Base-by-base conservation (phyloP, 2,888 invertebrate genomes). In the Cosmia pyralina region DNA sequence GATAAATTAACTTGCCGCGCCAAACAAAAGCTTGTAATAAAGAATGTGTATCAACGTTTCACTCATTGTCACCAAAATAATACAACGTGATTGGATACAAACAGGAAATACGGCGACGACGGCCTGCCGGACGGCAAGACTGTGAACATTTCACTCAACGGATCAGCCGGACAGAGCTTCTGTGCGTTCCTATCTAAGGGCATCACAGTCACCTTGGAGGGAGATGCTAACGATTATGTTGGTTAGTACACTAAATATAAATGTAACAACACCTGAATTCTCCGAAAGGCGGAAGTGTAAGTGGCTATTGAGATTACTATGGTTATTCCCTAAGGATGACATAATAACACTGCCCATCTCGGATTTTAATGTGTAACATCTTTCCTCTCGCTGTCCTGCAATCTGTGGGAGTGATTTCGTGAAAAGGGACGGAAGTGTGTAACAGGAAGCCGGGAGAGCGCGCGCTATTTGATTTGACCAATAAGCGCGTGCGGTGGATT, bases 151-250 rank as follows among this genome's bases (percentile, higher is more conserved):
- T 97, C 97, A 55, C 96, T 99, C 83, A 97, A 96, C 62, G 99
- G 99, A 22, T 99, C 99, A 4, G 99, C 99, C 15, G 99, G 99
- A 17, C 99, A 99, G 96, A 99, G 99, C 91, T 99, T 99, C 96
- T 99, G 99, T 93, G 99, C 99, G 10, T 99, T 99, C 96, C 96
- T 99, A 88, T 98, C 98, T 0, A 98, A 97, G 83, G 99, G 99
- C 41, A 97, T 99, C 71, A 97, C 97, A 69, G 98, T 99, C 6
- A 98, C 98, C 0, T 96, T 99, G 28, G 99, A 99, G 93, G 99
- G 99, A 59, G 99, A 99, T 94, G 98, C 99, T 48, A 99, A 99
- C 91, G 99, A 99, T 93, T 99, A 99, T 93, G 99, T 99, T 79
- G 99, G 99, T 95, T 83, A 91, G 96, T 92, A 38, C 38, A 59